Conservation (phyloP, 1,140 invertebrate species). For the Drusus annulatus region DNA sequence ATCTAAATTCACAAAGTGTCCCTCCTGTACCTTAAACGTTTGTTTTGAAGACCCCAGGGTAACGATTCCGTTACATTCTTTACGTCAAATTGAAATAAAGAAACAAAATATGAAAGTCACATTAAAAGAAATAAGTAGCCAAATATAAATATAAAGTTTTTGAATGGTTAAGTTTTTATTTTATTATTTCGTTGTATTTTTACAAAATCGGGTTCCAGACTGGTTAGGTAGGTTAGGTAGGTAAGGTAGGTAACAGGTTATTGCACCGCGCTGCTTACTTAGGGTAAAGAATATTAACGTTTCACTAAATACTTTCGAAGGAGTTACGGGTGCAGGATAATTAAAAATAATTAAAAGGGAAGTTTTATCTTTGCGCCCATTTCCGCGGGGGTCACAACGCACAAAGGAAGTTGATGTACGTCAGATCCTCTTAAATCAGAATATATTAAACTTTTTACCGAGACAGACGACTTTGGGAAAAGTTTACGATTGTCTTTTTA, state of each 20-base stretch:
- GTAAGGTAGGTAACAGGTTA: slow-evolving; percentile 19
- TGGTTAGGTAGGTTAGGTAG: too few species aligned
- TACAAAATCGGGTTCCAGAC: too few species aligned
- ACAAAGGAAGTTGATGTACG: slow-evolving; percentile 22
- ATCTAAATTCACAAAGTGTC: slow-evolving; percentile 52
- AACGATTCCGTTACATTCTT: too few species aligned
- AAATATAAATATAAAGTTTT: too few species aligned
- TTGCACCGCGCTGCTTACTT: slow-evolving; percentile 50
- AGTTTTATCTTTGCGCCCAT: slow-evolving; percentile 54
- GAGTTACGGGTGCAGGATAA: slow-evolving; percentile 58
- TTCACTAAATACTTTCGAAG: slow-evolving; percentile 56
- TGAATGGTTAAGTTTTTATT: too few species aligned
- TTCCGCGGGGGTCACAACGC: background rate
- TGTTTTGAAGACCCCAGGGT: too few species aligned
- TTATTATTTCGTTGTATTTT: too few species aligned
- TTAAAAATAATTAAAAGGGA: slow-evolving; percentile 61
- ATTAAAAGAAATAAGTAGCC: too few species aligned
- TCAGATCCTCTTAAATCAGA: slow-evolving; percentile 25
- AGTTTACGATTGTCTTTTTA: background rate
- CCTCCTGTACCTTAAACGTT: slow-evolving; percentile 6
- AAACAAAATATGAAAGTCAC: too few species aligned
- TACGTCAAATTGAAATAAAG: too few species aligned
- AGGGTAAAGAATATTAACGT: slow-evolving; percentile 57
- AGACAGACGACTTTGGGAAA: slow-evolving; percentile 19
- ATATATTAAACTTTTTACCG: slow-evolving; percentile 20